These are phyloP conservation scores for Sula dactylatra DNA, from an alignment of 2,113 vertebrate species.

Conservation along the genomic window DNA sequence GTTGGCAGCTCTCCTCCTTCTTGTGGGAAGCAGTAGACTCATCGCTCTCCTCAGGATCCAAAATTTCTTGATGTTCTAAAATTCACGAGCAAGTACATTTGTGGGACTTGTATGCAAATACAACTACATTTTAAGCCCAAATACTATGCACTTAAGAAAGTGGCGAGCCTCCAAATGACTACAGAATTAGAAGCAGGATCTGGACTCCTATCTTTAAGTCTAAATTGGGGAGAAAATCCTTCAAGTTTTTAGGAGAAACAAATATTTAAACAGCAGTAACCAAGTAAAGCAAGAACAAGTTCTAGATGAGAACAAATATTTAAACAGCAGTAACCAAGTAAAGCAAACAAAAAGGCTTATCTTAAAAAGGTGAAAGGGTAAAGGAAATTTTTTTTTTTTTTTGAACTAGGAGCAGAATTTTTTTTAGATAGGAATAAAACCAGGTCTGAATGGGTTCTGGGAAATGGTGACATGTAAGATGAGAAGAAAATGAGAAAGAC, in stretches of 20 bases:
- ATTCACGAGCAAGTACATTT: not conserved
- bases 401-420: not conserved
- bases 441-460: not conserved
- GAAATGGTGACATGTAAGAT: not conserved
- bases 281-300: not conserved
- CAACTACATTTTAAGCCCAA: not conserved
- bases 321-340: not conserved
- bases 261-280: not conserved
- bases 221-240: not conserved
- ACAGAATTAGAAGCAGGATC: not conserved
- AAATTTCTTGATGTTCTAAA: not conserved
- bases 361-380: not conserved
- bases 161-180: not conserved
- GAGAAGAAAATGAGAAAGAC: not conserved
- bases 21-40: not conserved
- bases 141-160: not conserved
- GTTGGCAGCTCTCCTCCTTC: not conserved
- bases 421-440: not conserved
- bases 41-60: not conserved
- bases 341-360: not conserved
- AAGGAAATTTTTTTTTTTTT: not conserved
- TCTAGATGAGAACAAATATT: slow-evolving; percentile 2
- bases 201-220: not conserved
- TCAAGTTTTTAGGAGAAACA: not conserved
- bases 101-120: not conserved